A percentile compares a stretch with the other conserved stretches of the same genome.
phyloP scores from a whole-genome alignment of 2,113 vertebrate species.

The Strix uralensis region DNA sequence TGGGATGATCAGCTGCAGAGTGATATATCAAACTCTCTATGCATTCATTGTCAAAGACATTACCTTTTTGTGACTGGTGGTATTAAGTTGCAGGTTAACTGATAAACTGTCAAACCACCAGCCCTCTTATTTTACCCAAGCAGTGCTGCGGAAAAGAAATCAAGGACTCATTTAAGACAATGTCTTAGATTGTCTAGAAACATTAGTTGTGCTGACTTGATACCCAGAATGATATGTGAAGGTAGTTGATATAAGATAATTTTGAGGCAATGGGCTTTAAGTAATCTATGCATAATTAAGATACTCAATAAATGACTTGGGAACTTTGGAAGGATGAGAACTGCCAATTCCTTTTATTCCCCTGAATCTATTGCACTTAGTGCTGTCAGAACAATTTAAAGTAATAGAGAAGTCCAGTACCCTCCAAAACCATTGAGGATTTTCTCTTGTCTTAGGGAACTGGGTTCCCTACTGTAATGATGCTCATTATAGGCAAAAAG shows the following conservation, averaged over 20 bases:
- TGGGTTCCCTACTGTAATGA: background rate
- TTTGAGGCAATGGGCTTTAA: background rate
- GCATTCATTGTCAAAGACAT: background rate
- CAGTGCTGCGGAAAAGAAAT: background rate
- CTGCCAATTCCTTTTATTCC: background rate
- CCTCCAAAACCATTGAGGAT: background rate
- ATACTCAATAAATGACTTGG: background rate
- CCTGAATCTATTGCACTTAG: background rate
- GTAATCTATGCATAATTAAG: background rate
- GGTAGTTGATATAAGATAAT: background rate
- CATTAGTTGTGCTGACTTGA: background rate
- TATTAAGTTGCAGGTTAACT: background rate
- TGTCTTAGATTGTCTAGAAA: background rate
- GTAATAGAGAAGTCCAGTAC: background rate
- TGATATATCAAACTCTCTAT: background rate
- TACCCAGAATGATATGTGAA: background rate
- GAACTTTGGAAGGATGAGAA: background rate
- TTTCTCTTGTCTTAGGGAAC: background rate
- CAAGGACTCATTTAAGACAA: background rate
- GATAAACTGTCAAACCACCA: background rate
- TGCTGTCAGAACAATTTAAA: background rate
- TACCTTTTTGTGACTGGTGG: background rate
- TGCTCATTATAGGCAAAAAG: background rate
- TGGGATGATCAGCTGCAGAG: background rate
- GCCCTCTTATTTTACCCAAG: background rate